Base-by-base conservation (phyloP, 2,797 vertebrate genomes). In the Diplodus puntazzo region DNA sequence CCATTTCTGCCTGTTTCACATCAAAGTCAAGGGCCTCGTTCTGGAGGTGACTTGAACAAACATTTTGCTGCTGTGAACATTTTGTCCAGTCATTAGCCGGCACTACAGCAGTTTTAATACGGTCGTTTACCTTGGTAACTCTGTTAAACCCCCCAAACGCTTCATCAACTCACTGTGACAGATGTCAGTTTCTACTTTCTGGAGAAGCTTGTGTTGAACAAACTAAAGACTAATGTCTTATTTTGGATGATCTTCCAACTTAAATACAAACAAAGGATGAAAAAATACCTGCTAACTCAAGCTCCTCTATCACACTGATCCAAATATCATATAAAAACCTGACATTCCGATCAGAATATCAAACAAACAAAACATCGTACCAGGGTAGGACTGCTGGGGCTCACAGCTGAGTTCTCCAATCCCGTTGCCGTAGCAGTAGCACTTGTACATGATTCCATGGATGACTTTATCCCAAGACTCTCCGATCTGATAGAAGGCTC, bases 351-450 rank as follows among this genome's bases (percentile, higher is more conserved):
- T 45, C 43, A 4, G 27, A 30, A 3, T 6, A 34, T 7, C 30
- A 34, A 39, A 39, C 39, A 39, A 12, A 7, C 0, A 12, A 46
- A 60, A 45, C 5, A 11, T 34, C 79, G 96, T 88, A 99, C 98
- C 97, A 73, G 95, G 87, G 75, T 95, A 97, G 5, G 97, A 92
- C 91, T 97, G 96, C 88, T 97, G 94, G 60, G 98, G 98, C 16
- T 99, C 97, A 49, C 98, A 99, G 48, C 97, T 97, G 93, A 97
- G 96, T 57, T 99, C 98, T 75, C 98, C 98, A 63, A 99, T 95
- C 1, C 98, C 97, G n/a, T 97, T 97, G 21, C 98, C 98, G n/a
- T 97, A 96, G 91, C 98, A 99, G 12, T 96, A 96, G 88, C 98
- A 99, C 90, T 96, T 97, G 93, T 99, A 99, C 75, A 95, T 93